These are phyloP conservation scores for Mastomys natalensis DNA, from an alignment of 2,113 vertebrate genomes.

Conservation along the genomic window DNA sequence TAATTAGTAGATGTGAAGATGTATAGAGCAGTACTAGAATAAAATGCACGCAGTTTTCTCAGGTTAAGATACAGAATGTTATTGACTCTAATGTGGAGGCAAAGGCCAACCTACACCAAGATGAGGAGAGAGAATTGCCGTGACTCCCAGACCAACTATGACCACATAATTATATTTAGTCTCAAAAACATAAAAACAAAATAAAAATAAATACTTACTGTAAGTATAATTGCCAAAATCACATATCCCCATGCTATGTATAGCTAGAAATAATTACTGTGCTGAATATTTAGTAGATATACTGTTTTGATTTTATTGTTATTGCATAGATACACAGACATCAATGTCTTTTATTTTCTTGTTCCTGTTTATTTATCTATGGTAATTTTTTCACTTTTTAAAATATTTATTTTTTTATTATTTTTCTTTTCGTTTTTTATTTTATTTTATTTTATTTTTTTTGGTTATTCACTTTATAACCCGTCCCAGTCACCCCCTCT, in stretches of 20 bases:
- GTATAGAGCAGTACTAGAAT: neutral
- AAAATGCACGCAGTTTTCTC: neutral
- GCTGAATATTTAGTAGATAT: neutral
- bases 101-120: neutral
- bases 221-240: neutral
- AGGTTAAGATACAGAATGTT: neutral
- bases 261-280: neutral
- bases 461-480: too few species aligned
- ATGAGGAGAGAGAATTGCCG: neutral
- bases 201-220: neutral
- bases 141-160: neutral
- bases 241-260: neutral
- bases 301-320: neutral
- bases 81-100: neutral
- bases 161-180: neutral
- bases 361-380: neutral
- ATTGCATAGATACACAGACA: neutral
- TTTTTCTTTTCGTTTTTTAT: too few species aligned
- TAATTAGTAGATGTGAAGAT: too few species aligned
- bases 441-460: too few species aligned
- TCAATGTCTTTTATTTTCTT: neutral
- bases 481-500: too few species aligned
- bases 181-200: neutral
- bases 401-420: too few species aligned
- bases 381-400: too few species aligned